These are phyloP conservation scores for Sipha maydis DNA, from an alignment of 2,888 invertebrate genomes.

Conservation along the genomic window DNA sequence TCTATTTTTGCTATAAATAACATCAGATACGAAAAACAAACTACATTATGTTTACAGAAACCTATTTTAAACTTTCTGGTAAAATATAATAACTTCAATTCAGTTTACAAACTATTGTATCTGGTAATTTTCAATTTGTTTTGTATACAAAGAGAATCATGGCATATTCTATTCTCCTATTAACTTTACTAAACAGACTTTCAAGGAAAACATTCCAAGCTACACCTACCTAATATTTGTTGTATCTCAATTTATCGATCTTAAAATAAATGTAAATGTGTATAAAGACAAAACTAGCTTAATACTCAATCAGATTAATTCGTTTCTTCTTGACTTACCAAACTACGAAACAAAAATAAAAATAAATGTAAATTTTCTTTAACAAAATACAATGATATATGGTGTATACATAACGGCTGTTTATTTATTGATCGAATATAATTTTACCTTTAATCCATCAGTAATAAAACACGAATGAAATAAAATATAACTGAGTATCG, in stretches of 20 bases:
- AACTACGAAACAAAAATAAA: no score
- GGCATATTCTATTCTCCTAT: neutral
- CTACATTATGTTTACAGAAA: neutral
- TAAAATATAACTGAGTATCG: conserved; percentile 60
- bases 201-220: neutral
- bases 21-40: neutral
- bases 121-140: conserved; percentile 41
- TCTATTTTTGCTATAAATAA: neutral
- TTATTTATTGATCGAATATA: no score
- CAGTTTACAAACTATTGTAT: neutral
- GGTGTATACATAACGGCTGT: neutral
- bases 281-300: neutral
- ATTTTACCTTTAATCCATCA: neutral
- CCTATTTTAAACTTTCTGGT: neutral
- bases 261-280: neutral
- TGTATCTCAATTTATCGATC: neutral
- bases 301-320: neutral
- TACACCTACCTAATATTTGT: neutral
- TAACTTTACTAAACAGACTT: neutral
- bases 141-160: neutral
- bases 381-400: neutral
- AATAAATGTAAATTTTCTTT: neutral
- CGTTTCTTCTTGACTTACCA: neutral
- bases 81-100: conserved; percentile 24
- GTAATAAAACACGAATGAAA: neutral